phyloP scores from a whole-genome alignment of 2,113 vertebrate species.

The Oostethus manadensis region DNA sequence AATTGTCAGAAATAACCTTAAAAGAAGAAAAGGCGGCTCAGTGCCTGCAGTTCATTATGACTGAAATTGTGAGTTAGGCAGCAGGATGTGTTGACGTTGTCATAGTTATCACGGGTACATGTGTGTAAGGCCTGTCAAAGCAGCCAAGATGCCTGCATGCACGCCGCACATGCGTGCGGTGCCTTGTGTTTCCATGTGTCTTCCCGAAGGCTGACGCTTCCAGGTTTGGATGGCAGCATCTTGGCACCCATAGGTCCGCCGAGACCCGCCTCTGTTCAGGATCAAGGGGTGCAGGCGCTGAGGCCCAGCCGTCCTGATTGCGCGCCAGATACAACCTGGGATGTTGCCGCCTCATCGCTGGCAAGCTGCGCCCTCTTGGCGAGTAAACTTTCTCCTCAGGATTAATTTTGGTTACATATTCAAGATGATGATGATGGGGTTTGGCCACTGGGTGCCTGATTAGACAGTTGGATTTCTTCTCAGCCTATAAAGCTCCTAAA shows the following conservation, averaged over 20 bases:
- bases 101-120: slow-evolving; percentile 55
- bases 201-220: slow-evolving; percentile 50
- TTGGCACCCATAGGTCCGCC: slow-evolving; percentile 60
- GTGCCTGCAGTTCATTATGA: slow-evolving; percentile 58
- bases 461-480: slow-evolving; percentile 3
- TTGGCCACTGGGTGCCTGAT: slow-evolving; percentile 17
- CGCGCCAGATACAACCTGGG: slow-evolving; percentile 55
- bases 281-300: slow-evolving; percentile 63
- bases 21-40: slow-evolving; percentile 38
- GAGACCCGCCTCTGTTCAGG: slow-evolving; percentile 63
- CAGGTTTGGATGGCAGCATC: slow-evolving; percentile 54
- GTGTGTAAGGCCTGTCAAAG: slow-evolving; percentile 59
- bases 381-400: slow-evolving; percentile 23
- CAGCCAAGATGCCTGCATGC: slow-evolving; percentile 35
- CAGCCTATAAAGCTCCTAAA: slow-evolving; percentile 29
- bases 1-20: slow-evolving; percentile 54
- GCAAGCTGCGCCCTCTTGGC: slow-evolving; percentile 47
- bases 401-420: slow-evolving; percentile 14
- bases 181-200: slow-evolving; percentile 48
- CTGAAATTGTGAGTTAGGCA: slow-evolving; percentile 48
- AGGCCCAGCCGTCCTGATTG: slow-evolving; percentile 46
- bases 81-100: slow-evolving; percentile 62
- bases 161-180: slow-evolving; percentile 31
- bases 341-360: slow-evolving; percentile 55
- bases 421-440: slow-evolving; percentile 3